A percentile compares a stretch with the other conserved stretches of the same genome.
phyloP scores from a whole-genome alignment of 2,797 vertebrate genomes.

The Sphenopsis melanotis region DNA sequence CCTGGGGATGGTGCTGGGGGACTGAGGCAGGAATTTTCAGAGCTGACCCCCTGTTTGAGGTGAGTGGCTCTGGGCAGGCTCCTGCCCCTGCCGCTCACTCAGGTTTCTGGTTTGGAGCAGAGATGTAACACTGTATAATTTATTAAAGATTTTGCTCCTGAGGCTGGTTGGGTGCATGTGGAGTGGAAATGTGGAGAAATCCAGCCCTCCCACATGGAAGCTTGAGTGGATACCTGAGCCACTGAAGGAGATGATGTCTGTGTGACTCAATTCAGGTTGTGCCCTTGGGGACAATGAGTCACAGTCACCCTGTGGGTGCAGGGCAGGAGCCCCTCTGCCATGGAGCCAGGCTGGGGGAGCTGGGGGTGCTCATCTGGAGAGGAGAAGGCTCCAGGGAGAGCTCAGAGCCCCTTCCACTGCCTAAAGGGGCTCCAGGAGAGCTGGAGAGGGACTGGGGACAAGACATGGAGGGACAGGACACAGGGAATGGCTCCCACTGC shows the following conservation, averaged over 20 bases:
- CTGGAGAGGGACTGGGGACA: not conserved
- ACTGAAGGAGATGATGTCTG: not conserved
- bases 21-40: not conserved
- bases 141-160: not conserved
- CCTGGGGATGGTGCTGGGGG: not conserved
- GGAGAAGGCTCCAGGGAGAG: fast-evolving
- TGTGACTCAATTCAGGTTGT: not conserved
- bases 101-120: not conserved
- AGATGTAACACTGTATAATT: not conserved
- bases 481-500: not conserved
- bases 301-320: fast-evolving
- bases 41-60: not conserved
- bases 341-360: too few relatives aligned
- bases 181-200: not conserved
- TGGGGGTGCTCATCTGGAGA: too few relatives aligned
- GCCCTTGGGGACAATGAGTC: not conserved
- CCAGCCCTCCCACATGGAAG: not conserved
- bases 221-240: fast-evolving
- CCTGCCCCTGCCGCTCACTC: not conserved
- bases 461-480: not conserved
- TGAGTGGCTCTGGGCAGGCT: not conserved
- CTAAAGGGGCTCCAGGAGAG: not conserved
- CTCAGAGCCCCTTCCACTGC: fast-evolving
- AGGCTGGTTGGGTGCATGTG: fast-evolving
- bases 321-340: too few relatives aligned